Evolutionary conservation across 2,113 vertebrate species (phyloP).

Genomic region (Cyanoliseus patagonus): DNA sequence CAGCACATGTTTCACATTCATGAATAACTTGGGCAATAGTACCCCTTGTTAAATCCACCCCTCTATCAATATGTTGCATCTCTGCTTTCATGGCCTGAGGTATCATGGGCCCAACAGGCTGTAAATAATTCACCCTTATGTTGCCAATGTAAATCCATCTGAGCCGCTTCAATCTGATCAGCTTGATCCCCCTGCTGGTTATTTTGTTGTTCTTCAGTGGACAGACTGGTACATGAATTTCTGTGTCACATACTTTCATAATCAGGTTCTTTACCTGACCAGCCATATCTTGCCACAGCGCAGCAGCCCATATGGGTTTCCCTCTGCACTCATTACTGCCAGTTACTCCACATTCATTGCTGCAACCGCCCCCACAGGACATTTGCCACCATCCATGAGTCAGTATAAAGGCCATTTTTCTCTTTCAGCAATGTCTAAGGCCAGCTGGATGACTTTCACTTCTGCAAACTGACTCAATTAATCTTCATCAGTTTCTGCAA

Average conservation of each 20-base stretch:
- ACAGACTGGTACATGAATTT: background rate
- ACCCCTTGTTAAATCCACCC: background rate
- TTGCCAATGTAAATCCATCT: background rate
- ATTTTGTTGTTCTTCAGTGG: background rate
- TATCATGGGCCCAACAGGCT: background rate
- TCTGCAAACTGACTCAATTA: background rate
- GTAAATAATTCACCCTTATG: background rate
- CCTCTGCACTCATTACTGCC: background rate
- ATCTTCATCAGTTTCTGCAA: background rate
- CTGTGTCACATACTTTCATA: background rate
- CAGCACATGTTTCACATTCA: background rate
- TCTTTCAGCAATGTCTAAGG: background rate
- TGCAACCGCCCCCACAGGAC: background rate
- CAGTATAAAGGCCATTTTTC: background rate
- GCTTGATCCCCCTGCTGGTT: background rate
- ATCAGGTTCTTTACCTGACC: background rate
- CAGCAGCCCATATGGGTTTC: background rate
- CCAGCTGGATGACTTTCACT: background rate
- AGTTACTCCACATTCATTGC: background rate
- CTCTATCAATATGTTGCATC: background rate
- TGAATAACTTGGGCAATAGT: background rate
- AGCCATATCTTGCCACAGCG: background rate
- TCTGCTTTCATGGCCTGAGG: background rate
- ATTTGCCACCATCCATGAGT: background rate
- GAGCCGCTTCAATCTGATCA: background rate